These are phyloP conservation scores for Plagiodera versicolora DNA, from an alignment of 2,888 invertebrate species.

Conservation along the genomic window DNA sequence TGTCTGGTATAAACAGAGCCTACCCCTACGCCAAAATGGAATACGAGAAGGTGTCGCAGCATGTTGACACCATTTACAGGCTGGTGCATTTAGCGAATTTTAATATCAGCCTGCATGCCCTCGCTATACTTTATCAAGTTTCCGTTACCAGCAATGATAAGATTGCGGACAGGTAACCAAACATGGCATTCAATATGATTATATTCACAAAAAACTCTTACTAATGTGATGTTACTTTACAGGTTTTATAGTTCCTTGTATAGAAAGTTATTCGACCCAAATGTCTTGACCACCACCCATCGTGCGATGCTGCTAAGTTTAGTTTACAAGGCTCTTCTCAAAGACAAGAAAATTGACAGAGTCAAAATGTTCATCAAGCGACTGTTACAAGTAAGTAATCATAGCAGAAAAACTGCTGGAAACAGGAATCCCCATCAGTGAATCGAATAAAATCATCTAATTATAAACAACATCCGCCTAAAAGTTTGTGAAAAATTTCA, in stretches of 20 bases:
- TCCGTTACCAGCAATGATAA: slow-evolving; percentile 58
- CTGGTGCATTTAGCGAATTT: slow-evolving; percentile 80
- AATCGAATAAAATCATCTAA: no score
- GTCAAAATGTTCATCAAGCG: slow-evolving; percentile 85
- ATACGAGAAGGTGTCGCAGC: slow-evolving; percentile 61
- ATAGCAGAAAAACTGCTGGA: no score
- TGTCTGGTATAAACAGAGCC: slow-evolving; percentile 82
- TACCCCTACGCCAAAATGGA: slow-evolving; percentile 78
- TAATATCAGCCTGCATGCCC: slow-evolving; percentile 63
- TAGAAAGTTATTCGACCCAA: slow-evolving; percentile 78
- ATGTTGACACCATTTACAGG: slow-evolving; percentile 77
- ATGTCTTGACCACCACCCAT: slow-evolving; percentile 68
- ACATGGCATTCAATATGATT: no score
- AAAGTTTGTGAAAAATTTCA: no score
- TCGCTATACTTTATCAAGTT: slow-evolving; percentile 66
- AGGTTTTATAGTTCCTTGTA: slow-evolving; percentile 90
- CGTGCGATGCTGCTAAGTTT: slow-evolving; percentile 84
- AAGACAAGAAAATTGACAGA: slow-evolving; percentile 72
- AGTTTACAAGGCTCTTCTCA: slow-evolving; percentile 80
- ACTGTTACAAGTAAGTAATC: slow-evolving; percentile 68
- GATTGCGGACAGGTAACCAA: slow-evolving; percentile 61
- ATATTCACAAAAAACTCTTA: no score
- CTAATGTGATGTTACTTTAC: no score
- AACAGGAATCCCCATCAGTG: no score
- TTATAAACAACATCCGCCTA: no score